These are phyloP conservation scores for Pachyramphus minor DNA, from an alignment of 2,113 vertebrate genomes.

Conservation along the genomic window DNA sequence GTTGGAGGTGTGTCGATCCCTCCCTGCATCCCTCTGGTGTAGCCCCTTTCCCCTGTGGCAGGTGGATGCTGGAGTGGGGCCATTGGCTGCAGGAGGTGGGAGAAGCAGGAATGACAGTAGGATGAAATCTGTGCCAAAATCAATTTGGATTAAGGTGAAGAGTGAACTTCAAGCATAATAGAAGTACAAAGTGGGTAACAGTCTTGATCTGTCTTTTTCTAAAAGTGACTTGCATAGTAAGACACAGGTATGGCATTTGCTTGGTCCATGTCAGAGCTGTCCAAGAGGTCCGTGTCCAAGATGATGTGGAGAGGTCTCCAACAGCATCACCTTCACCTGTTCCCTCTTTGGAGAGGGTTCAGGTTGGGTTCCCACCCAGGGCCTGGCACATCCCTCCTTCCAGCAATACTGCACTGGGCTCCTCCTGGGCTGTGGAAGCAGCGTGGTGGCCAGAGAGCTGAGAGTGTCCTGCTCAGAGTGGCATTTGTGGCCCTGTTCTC, in stretches of 20 bases:
- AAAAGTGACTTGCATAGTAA: too few species aligned
- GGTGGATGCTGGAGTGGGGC: neutral
- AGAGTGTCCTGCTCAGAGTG: accelerated
- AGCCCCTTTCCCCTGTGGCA: neutral
- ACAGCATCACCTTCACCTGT: neutral
- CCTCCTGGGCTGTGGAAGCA: neutral
- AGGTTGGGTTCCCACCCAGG: neutral
- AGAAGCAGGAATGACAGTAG: accelerated
- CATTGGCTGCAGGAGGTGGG: neutral
- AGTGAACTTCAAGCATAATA: neutral
- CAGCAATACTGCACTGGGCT: neutral
- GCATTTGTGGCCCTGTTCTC: accelerated
- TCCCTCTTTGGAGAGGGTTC: neutral
- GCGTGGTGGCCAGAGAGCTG: accelerated
- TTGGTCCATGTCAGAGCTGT: neutral
- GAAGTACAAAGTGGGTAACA: neutral
- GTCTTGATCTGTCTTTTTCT: neutral
- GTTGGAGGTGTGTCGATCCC: too few species aligned
- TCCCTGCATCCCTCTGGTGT: neutral
- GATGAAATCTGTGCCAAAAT: neutral
- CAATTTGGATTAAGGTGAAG: neutral
- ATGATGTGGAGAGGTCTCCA: neutral
- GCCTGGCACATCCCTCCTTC: neutral
- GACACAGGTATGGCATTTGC: neutral
- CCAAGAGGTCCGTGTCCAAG: too few species aligned